A percentile compares a stretch with the other conserved stretches of the same genome.
Evolutionary conservation across 2,888 invertebrate genomes (phyloP).

Genomic region (Myopa testacea): DNA sequence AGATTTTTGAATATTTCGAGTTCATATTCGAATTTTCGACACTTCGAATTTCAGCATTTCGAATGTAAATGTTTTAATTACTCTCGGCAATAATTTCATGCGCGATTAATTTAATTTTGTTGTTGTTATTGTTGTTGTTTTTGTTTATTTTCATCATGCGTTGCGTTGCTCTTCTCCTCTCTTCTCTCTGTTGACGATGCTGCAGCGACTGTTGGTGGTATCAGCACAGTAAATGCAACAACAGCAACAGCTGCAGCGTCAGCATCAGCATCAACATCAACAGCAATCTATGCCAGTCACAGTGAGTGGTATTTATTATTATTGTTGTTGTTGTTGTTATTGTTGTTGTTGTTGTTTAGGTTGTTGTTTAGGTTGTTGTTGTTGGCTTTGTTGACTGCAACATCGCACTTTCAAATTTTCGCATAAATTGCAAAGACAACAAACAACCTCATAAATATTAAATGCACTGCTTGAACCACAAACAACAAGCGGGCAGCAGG

Average conservation of each 20-base stretch:
- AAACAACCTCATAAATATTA: slow-evolving; percentile 43
- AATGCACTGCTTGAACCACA: slow-evolving; percentile 37
- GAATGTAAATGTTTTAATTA: slow-evolving; percentile 1
- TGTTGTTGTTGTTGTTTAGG: slow-evolving; percentile 4
- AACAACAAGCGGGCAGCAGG: not conserved
- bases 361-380: not conserved
- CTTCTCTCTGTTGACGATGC: not conserved
- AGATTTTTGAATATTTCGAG: too few relatives aligned
- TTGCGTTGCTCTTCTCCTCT: not conserved
- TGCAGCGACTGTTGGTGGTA: slow-evolving; percentile 3
- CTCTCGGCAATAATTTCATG: slow-evolving; percentile 29
- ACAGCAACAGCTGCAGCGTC: slow-evolving; percentile 14
- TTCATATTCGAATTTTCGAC: too few relatives aligned
- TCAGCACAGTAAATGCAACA: not conserved
- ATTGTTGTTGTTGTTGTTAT: slow-evolving; percentile 9
- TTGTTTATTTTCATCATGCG: slow-evolving; percentile 8
- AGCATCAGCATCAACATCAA: too few relatives aligned
- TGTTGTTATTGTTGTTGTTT: not conserved
- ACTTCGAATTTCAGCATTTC: too few relatives aligned
- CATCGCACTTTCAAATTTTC: slow-evolving; percentile 31
- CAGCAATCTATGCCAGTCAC: not conserved
- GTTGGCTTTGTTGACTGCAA: slow-evolving; percentile 13
- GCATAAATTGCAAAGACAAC: slow-evolving; percentile 32
- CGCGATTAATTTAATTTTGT: slow-evolving; percentile 21
- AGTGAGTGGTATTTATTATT: not conserved